Evolutionary conservation across 2,797 vertebrate genomes (phyloP), one percentile per base, ranked within the genome.

Genomic region (Hafferia zeledoni): DNA sequence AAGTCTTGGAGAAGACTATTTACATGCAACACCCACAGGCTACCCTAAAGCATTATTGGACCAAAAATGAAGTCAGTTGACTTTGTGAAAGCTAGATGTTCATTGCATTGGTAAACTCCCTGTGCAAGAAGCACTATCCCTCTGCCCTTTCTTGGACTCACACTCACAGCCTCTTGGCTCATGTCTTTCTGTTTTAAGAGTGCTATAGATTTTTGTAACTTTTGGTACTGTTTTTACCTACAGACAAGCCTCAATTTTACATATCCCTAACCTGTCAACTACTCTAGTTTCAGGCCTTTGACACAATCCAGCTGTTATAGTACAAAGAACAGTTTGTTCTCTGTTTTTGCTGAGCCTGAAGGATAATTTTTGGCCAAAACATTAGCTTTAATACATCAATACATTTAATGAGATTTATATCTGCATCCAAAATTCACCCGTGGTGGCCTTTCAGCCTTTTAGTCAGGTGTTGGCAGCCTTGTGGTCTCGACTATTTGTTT

Each of bases 371-470:
- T 93, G 52, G 69, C 70, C 43, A 82, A 93, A 95, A 93, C 59
- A 79, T 95, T 94, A 89, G 16, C 47, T 94, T 93, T 90, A 87
- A 90, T 87, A 77, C 84, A 94, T 95, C 87, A 90, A 65, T 96
- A 92, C 25, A 31, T 94, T 87, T 95, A 95, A 93, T 95, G 87
- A 93, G 74, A 96, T 96, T 96, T 96, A 83, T 82, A 81, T 79
- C 83, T 96, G 74, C 75, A 79, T 94, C 75, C 83, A 90, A 89
- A 95, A 92, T 93, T 89, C 91, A 95, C 52, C 47, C 1, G 0
- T 65, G 63, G 59, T 95, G 83, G 86, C 83, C 86, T 94, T 95
- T 93, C 89, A 87, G 74, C 81, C 87, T 93, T 95, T 92, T 67
- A 90, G 89, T 82, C 59, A 79, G 75, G 23, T 87, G 63, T 50